These are phyloP conservation scores for Venustaconcha ellipsiformis DNA, from an alignment of 1,140 invertebrate genomes.

Conservation along the genomic window DNA sequence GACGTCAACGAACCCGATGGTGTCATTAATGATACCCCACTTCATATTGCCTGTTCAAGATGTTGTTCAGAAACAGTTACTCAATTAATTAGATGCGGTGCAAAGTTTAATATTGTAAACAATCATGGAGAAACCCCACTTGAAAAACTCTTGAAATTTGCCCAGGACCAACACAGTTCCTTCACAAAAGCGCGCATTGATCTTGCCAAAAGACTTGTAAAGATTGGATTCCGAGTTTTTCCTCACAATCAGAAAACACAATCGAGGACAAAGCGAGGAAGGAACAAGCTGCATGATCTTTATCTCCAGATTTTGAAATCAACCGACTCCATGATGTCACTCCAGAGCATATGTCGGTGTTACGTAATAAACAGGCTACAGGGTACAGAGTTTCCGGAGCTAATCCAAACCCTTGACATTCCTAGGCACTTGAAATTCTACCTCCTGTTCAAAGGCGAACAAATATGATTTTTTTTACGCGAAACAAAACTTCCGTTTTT, in stretches of 20 bases:
- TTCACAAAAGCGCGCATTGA: slow-evolving; percentile 29
- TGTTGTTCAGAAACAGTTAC: slow-evolving; percentile 32
- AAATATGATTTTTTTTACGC: too few relatives aligned
- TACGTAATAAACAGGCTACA: slow-evolving; percentile 16
- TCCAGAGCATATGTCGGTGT: slow-evolving; percentile 33
- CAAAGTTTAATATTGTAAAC: slow-evolving; percentile 42
- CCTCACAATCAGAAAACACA: background rate
- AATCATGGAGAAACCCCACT: slow-evolving; percentile 45
- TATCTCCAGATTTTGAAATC: slow-evolving; percentile 21
- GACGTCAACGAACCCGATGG: slow-evolving; percentile 43
- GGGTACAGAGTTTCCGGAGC: slow-evolving; percentile 1
- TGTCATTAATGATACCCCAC: slow-evolving; percentile 41
- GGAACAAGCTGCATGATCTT: slow-evolving; percentile 33
- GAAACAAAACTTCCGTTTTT: too few relatives aligned
- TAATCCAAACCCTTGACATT: slow-evolving; percentile 25
- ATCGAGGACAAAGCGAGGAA: slow-evolving; percentile 4
- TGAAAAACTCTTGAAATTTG: slow-evolving; percentile 45
- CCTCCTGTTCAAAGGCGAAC: slow-evolving; percentile 19
- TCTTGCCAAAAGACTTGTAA: slow-evolving; percentile 38
- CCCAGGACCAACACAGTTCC: slow-evolving; percentile 37
- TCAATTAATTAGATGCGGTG: slow-evolving; percentile 38
- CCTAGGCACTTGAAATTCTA: slow-evolving; percentile 30
- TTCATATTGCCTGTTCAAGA: slow-evolving; percentile 46
- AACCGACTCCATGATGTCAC: slow-evolving; percentile 6
- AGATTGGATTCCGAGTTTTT: slow-evolving; percentile 39